Base-by-base conservation (phyloP, 2,797 vertebrate species). In the Bryconaethiops microstoma region DNA sequence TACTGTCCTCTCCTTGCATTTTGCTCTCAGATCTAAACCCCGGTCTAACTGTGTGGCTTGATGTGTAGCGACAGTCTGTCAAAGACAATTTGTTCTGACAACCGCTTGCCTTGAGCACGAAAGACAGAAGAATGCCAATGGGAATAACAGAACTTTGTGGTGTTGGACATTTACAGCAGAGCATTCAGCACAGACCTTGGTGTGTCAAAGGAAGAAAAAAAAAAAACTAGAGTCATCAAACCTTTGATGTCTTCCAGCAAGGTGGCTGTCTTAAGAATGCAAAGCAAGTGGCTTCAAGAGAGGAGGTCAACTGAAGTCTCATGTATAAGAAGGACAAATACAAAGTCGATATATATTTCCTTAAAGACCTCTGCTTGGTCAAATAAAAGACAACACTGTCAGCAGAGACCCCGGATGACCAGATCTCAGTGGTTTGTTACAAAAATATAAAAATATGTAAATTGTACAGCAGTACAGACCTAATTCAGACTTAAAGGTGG, bases 21-120 rank as follows among this genome's bases (percentile, higher is more conserved):
- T 69, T 64, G 29, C 77, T 83, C 80, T 39, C 70, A 55, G 68
- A 84, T 71, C 78, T 62, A 79, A 68, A 54, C 65, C 29, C 57
- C 39, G 71, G 78, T 76, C 81, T 59, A 50, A 80, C 29, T 45
- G 48, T 69, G 14, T 40, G 23, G 29, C 55, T 81, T 86, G 83
- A 85, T 85, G 63, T 83, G 79, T 76, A 50, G 65, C 59, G 81
- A 86, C 84, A 85, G 79, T 48, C 60, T 76, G 86, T 86, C 86
- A 84, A 73, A 85, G 63, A 9, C 42, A 73, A 82, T 80, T 62
- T 76, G 69, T 81, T 85, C 79, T 62, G 77, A 87, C 86, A 83
- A 74, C 79, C 77, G 70, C 65, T 78, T 74, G 55, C 69, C 74
- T 75, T 50, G 19, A 71, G 78, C 25, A 77, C 52, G 74, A 54